Evolutionary conservation across 2,888 invertebrate genomes (phyloP), one percentile per base, ranked within the genome.

Genomic region (Sinohyriopsis cumingii): DNA sequence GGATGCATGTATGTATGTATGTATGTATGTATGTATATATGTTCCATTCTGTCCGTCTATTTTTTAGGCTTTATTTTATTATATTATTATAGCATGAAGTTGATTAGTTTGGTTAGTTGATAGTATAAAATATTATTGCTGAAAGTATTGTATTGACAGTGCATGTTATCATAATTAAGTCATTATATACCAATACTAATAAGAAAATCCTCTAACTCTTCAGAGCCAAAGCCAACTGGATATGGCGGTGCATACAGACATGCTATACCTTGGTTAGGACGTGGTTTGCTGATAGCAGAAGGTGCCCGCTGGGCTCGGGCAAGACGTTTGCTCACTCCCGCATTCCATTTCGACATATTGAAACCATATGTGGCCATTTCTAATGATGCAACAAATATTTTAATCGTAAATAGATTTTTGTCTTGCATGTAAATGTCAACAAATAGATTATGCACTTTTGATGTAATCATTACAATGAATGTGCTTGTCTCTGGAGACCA

Each of bases 261-360:
- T 7, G n/a, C 9, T 33, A 60, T 71, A 28, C 73, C 75, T 4
- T 77, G 77, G 75, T 64, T 77, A n/a, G 78, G 78, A 5, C 75
- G 73, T 53, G 79, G 79, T 1, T 64, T 79, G 53, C 62, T 79
- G 22, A 56, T 79, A 15, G 55, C 68, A 20, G 72, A 73, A 45
- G 77, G 78, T 3, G n/a, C 66, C 53, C 60, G 63, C 19, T 79
- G 78, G 33, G 33, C 33, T 1, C 33, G 33, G 33, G 7, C 33
- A 33, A 33, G 33, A 33, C 33, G 33, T 6, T 7, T 33, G 33
- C 33, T 33, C 9, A 33, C 33, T 33, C 33, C 33, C 6, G 33
- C 33, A 7, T 33, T 33, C 71, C 56, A 76, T 65, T 75, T 69
- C 54, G 69, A 69, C 45, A 69, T 75, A 22, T 65, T 75, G 5